Base-by-base conservation (phyloP, 2,888 invertebrate genomes). In the Polymixis flavicincta region DNA sequence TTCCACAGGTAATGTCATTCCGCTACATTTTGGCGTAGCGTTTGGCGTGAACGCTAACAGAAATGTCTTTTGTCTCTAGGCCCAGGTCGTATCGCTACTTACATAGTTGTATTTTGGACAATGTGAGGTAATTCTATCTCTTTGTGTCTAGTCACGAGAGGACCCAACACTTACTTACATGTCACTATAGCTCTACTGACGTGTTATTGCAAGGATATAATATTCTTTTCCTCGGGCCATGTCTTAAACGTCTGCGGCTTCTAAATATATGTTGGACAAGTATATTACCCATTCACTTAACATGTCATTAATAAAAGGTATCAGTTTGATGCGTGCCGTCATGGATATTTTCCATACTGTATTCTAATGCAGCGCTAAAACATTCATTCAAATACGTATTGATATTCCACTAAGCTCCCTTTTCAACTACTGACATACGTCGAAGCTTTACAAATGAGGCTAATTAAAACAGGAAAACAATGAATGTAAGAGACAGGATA, bases 371-470 rank as follows among this genome's bases (percentile, higher is more conserved):
- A 86, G 25, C 48, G 52, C 55, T 63, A 65, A 76, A 68, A 17
- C 60, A 32, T 70, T 71, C 71, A 84, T 79, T 74, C 61, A 79
- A 75, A 59, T 55, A 50, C 25, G 0, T 71, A 85, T 85, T 83
- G 42, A 79, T 72, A 84, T 84, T 84, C 79, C 4, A 19, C 42
- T 57, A 70, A 65, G 73, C 59, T 65, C 45, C 70, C 32, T 37
- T 65, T 78, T 74, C 79, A 73, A 76, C 70, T 75, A 68, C 42
- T 59, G 70, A 17, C 55, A 55, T 60, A 78, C 83, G 78, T 68
- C 74, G 37, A 69, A 57, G 70, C 83, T 68, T 79, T 80, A 85
- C 83, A 72, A 85, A 84, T 82, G 71, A 63, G 37, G 60, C 69
- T 79, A 60, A 84, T 82, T 82, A 72, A 72, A 79, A 79, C 71